A percentile compares a stretch with the other conserved stretches of the same genome.
phyloP scores from a whole-genome alignment of 2,888 invertebrate genomes.

The Catonia carolina region DNA sequence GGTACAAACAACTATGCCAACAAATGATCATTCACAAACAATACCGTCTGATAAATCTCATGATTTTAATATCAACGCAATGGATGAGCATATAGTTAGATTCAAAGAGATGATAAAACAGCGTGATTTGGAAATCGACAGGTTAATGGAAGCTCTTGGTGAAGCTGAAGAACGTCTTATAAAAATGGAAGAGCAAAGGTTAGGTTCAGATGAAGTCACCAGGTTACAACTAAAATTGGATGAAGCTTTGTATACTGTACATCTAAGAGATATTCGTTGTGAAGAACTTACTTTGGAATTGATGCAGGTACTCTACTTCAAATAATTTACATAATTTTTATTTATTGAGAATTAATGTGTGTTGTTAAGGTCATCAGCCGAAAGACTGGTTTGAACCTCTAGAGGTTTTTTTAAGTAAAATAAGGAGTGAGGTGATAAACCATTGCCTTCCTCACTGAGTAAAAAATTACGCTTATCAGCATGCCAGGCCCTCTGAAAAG shows the following conservation, averaged over 20 bases:
- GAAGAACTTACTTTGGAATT: slow-evolving; percentile 81
- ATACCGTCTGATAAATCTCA: neutral
- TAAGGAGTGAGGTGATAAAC: too few species aligned
- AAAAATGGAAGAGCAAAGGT: slow-evolving; percentile 23
- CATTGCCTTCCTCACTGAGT: too few species aligned
- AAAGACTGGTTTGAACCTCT: too few species aligned
- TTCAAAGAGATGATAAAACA: neutral
- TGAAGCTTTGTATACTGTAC: slow-evolving; percentile 74
- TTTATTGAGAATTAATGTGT: too few species aligned
- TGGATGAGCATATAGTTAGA: neutral
- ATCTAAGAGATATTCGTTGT: slow-evolving; percentile 77
- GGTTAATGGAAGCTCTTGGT: slow-evolving; percentile 14
- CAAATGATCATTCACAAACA: neutral
- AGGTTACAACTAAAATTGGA: slow-evolving; percentile 55
- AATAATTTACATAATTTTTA: neutral
- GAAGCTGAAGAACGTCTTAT: slow-evolving; percentile 29
- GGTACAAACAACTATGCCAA: neutral
- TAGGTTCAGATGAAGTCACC: slow-evolving; percentile 23
- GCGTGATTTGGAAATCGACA: slow-evolving; percentile 20
- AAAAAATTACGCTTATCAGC: too few species aligned
- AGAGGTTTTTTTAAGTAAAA: too few species aligned
- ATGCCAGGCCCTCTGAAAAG: too few species aligned
- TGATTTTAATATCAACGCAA: too few species aligned
- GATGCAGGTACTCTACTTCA: slow-evolving; percentile 58
- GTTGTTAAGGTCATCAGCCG: too few species aligned